Evolutionary conservation across 2,797 vertebrate species (phyloP).

Genomic region (Chelon labrosus): DNA sequence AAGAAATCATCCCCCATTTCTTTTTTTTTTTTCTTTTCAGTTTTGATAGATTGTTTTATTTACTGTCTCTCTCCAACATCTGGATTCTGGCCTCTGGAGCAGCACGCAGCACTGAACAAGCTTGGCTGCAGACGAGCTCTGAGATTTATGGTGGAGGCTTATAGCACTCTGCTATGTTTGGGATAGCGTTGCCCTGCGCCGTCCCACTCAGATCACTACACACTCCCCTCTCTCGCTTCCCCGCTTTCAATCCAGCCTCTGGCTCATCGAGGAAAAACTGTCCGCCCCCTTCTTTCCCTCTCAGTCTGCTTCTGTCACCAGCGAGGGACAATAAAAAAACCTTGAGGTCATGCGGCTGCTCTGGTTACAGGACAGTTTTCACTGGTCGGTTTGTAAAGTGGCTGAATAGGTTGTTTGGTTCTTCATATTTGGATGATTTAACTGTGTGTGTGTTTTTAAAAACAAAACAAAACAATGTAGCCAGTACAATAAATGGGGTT

Average conservation of each 20-base stretch:
- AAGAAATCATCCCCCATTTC: background rate
- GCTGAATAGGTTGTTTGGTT: background rate
- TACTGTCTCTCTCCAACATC: conserved; percentile 74
- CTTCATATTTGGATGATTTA: conserved; percentile 22
- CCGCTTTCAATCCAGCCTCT: conserved; percentile 47
- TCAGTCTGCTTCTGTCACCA: conserved; percentile 58
- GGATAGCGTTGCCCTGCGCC: conserved; percentile 63
- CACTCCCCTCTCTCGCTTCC: conserved; percentile 35
- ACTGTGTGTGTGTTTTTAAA: too few relatives aligned
- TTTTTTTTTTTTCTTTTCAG: conserved; percentile 40
- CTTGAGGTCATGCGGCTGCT: conserved; percentile 49
- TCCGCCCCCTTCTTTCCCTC: conserved; percentile 34
- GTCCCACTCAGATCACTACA: conserved; percentile 63
- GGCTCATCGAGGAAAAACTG: conserved; percentile 44
- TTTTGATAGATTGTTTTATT: conserved; percentile 77
- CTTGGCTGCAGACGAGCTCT: conserved; percentile 56
- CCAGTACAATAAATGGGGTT: background rate
- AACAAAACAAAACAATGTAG: too few relatives aligned
- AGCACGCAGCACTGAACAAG: conserved; percentile 66
- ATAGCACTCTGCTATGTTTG: conserved; percentile 74
- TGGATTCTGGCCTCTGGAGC: conserved; percentile 79
- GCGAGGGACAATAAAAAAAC: conserved; percentile 50
- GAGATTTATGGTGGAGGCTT: conserved; percentile 80
- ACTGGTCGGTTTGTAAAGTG: conserved; percentile 21
- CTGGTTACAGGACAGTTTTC: conserved; percentile 48